phyloP scores from a whole-genome alignment of 2,888 invertebrate genomes.

The Nasonia oneida region DNA sequence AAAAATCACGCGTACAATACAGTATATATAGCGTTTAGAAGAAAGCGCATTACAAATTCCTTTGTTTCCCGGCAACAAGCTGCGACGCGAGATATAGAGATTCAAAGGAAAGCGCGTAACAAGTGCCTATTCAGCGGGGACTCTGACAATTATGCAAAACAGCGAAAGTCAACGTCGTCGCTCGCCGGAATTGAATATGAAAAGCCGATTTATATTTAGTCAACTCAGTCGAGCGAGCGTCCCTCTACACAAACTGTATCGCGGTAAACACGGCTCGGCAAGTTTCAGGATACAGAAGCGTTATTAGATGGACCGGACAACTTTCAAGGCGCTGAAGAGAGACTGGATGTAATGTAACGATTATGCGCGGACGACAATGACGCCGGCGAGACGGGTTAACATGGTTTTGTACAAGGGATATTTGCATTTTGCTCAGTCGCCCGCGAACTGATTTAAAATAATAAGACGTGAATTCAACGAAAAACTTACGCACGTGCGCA shows the following conservation, averaged over 20 bases:
- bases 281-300: constrained; percentile 14
- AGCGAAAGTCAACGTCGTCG: constrained; percentile 28
- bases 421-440: too few relatives aligned
- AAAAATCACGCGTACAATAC: not conserved
- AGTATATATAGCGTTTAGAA: not conserved
- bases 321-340: constrained; percentile 24
- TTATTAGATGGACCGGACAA: constrained; percentile 46
- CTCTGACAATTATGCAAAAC: constrained; percentile 32
- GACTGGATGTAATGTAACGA: constrained; percentile 42
- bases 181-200: constrained; percentile 45
- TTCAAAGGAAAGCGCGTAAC: not conserved
- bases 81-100: not conserved
- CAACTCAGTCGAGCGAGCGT: not conserved
- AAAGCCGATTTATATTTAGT: constrained; percentile 56
- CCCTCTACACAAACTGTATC: not conserved
- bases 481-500: constrained; percentile 26
- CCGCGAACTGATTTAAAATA: too few relatives aligned
- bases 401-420: too few relatives aligned
- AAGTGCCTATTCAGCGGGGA: constrained; percentile 6
- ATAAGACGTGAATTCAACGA: too few relatives aligned
- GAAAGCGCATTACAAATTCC: not conserved
- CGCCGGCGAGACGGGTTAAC: not conserved
- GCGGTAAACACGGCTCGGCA: not conserved
- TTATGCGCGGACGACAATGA: constrained; percentile 44
- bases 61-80: not conserved